A percentile compares a stretch with the other conserved stretches of the same genome.
phyloP scores from a whole-genome alignment of 1,140 invertebrate genomes.

The Hormaphis cornu region DNA sequence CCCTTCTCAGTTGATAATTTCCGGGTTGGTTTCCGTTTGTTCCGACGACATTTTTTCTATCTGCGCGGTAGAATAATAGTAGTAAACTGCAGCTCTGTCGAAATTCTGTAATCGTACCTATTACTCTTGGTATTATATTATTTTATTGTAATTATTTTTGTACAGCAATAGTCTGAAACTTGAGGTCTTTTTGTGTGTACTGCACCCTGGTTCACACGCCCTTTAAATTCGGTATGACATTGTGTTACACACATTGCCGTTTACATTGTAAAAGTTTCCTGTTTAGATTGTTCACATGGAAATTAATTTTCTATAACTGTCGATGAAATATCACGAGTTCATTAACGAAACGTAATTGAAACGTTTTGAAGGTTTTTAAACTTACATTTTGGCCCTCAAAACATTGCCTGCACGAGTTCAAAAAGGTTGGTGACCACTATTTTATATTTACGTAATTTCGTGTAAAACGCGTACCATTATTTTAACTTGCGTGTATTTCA shows the following conservation, averaged over 20 bases:
- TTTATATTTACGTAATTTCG: too few species aligned
- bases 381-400: too few species aligned
- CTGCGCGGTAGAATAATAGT: neutral
- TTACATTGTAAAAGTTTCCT: conserved; percentile 17
- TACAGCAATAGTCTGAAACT: neutral
- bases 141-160: neutral
- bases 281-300: neutral
- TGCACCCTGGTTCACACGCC: conserved; percentile 7
- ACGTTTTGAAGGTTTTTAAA: too few species aligned
- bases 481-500: too few species aligned
- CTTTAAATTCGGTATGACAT: neutral
- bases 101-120: neutral
- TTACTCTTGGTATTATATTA: neutral
- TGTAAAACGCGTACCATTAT: too few species aligned
- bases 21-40: neutral
- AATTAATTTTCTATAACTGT: neutral
- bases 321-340: neutral
- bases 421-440: too few species aligned
- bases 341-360: too few species aligned
- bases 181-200: neutral
- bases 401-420: too few species aligned
- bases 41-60: neutral
- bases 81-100: neutral
- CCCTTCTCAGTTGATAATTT: neutral
- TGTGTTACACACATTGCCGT: too few species aligned